Percentiles rank a stretch among this genome's conserved stretches.
These are phyloP conservation scores for Sterrhoptilus dennistouni DNA, from an alignment of 2,113 vertebrate species.

Conservation along the genomic window DNA sequence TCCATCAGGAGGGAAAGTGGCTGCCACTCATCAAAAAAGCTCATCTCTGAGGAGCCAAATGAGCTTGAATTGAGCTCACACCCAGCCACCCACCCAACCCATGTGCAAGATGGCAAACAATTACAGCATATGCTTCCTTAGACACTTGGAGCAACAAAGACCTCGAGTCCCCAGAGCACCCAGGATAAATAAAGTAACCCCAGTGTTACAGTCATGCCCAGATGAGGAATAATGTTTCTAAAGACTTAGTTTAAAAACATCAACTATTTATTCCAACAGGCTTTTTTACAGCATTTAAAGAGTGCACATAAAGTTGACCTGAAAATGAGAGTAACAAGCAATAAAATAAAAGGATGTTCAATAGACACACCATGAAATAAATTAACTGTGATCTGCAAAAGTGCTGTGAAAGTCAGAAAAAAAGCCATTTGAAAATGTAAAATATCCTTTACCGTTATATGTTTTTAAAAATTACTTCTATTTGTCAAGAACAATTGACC, in stretches of 20 bases:
- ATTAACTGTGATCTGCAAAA: background rate
- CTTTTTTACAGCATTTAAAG: background rate
- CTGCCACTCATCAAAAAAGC: background rate
- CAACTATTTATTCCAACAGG: background rate
- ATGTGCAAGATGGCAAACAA: slow-evolving; percentile 35
- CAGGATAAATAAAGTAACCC: background rate
- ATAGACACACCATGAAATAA: background rate
- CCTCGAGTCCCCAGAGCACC: background rate
- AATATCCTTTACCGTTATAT: background rate
- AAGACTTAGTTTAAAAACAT: background rate
- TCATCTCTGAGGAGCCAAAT: background rate
- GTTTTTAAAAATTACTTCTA: background rate
- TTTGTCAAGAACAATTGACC: slow-evolving; percentile 44
- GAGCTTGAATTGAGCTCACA: background rate
- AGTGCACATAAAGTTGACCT: background rate
- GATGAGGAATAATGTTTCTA: background rate
- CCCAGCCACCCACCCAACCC: slow-evolving; percentile 16
- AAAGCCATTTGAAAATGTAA: background rate
- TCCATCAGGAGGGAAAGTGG: background rate
- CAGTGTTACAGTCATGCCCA: background rate
- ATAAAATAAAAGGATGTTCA: background rate
- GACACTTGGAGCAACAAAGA: slow-evolving; percentile 11
- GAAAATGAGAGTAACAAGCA: background rate
- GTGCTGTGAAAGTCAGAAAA: background rate
- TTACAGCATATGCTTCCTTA: slow-evolving; percentile 22